These are phyloP conservation scores for Carassius carassius DNA, from an alignment of 2,113 vertebrate species.

Conservation along the genomic window DNA sequence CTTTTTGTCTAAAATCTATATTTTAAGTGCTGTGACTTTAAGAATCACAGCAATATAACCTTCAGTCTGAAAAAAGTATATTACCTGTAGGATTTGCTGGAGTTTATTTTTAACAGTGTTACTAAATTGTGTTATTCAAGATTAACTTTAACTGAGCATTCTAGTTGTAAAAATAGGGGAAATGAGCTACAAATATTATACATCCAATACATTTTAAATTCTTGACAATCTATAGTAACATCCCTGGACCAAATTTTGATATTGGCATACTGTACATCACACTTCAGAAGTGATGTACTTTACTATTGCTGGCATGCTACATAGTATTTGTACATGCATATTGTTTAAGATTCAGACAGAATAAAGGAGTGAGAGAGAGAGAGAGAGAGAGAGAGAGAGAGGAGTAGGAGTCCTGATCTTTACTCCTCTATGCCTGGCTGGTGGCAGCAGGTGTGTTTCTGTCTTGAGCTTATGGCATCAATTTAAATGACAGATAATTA, in stretches of 20 bases:
- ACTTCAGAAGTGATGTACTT: not conserved
- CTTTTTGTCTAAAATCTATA: no score
- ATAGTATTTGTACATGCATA: not conserved
- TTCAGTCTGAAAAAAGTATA: no score
- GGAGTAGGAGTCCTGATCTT: conserved; percentile 38
- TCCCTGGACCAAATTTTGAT: not conserved
- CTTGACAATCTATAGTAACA: not conserved
- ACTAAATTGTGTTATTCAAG: no score
- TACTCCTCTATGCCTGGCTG: conserved; percentile 57
- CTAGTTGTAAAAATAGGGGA: no score
- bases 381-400: not conserved
- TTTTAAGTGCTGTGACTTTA: no score
- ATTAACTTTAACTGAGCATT: no score
- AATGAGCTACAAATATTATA: no score
- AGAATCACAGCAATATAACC: no score
- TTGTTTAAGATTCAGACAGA: not conserved
- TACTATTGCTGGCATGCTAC: not conserved
- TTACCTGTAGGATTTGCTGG: no score
- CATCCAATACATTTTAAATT: no score
- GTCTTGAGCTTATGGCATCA: conserved; percentile 91
- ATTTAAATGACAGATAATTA: conserved; percentile 96
- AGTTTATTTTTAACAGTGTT: no score
- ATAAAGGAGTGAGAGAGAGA: conserved; percentile 9
- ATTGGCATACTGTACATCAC: not conserved
- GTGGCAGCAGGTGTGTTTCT: conserved; percentile 86